These are phyloP conservation scores for Triops cancriformis DNA, from an alignment of 1,140 invertebrate species.

Conservation along the genomic window DNA sequence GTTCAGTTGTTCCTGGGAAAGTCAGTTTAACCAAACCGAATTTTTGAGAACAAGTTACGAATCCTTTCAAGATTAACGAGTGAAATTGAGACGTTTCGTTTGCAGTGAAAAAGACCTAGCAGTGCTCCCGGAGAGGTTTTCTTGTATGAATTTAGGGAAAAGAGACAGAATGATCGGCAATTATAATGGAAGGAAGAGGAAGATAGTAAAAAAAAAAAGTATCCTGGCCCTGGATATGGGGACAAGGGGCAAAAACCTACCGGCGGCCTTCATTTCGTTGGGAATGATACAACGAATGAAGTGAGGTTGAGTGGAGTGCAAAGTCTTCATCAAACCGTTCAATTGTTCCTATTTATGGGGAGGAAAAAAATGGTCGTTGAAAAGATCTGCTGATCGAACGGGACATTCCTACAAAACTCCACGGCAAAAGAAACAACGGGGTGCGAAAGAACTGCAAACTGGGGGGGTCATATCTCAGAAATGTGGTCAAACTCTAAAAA, in stretches of 20 bases:
- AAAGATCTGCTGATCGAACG: neutral
- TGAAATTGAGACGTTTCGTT: neutral
- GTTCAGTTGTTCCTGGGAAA: constrained; percentile 42
- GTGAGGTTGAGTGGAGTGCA: constrained; percentile 52
- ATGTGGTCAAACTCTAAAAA: neutral
- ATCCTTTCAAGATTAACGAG: neutral
- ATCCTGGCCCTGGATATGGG: neutral
- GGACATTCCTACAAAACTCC: neutral
- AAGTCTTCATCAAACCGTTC: constrained; percentile 46
- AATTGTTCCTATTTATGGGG: constrained; percentile 39
- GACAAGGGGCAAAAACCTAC: constrained; percentile 29
- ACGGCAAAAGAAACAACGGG: neutral
- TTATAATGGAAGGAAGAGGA: neutral
- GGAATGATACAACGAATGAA: constrained; percentile 61
- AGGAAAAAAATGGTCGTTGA: neutral
- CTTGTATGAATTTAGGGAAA: too few relatives aligned
- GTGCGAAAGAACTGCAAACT: constrained; percentile 3
- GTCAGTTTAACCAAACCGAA: constrained; percentile 19
- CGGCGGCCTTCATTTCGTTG: constrained; percentile 52
- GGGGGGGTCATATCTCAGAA: neutral
- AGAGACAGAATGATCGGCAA: too few relatives aligned
- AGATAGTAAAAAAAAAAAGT: neutral
- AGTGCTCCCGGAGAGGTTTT: too few relatives aligned
- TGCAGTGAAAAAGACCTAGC: too few relatives aligned
- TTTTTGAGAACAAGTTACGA: constrained; percentile 21